phyloP scores from a whole-genome alignment of 2,888 invertebrate species.

The Parelbella ahira region DNA sequence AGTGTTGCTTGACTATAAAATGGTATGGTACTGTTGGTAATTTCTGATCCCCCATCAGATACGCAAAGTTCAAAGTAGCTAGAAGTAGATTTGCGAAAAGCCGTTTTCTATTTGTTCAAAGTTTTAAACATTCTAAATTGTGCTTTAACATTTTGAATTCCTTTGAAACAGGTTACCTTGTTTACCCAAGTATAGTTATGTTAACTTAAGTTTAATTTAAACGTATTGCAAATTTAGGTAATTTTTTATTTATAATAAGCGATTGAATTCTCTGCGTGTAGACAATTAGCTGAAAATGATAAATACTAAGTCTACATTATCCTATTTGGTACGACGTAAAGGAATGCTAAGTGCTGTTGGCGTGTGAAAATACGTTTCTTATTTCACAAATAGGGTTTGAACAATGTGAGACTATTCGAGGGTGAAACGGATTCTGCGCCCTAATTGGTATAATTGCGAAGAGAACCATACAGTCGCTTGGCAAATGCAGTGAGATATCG shows the following conservation, averaged over 20 bases:
- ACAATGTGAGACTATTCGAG: slow-evolving; percentile 11
- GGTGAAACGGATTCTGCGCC: slow-evolving; percentile 25
- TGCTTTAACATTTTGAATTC: too few relatives aligned
- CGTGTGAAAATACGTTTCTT: slow-evolving; percentile 4
- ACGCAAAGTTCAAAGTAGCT: slow-evolving; percentile 14
- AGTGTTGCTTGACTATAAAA: slow-evolving; percentile 15
- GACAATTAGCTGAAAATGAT: too few relatives aligned
- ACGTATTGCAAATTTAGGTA: too few relatives aligned
- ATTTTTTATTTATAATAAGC: too few relatives aligned
- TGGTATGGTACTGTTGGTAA: slow-evolving; percentile 19
- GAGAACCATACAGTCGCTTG: slow-evolving; percentile 38
- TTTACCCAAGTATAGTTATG: too few relatives aligned
- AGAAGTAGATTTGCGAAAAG: background rate
- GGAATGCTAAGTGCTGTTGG: background rate
- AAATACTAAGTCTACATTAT: too few relatives aligned
- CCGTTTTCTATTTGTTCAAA: background rate
- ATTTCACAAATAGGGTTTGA: slow-evolving; percentile 9
- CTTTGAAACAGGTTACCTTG: too few relatives aligned
- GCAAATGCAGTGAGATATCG: slow-evolving; percentile 51
- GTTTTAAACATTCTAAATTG: too few relatives aligned
- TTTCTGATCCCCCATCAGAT: slow-evolving; percentile 18
- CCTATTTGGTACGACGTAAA: too few relatives aligned
- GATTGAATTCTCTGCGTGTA: too few relatives aligned
- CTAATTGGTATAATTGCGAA: slow-evolving; percentile 34
- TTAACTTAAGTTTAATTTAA: too few relatives aligned